These are phyloP conservation scores for Microctenopoma lineatum DNA, from an alignment of 2,797 vertebrate genomes.

Conservation along the genomic window DNA sequence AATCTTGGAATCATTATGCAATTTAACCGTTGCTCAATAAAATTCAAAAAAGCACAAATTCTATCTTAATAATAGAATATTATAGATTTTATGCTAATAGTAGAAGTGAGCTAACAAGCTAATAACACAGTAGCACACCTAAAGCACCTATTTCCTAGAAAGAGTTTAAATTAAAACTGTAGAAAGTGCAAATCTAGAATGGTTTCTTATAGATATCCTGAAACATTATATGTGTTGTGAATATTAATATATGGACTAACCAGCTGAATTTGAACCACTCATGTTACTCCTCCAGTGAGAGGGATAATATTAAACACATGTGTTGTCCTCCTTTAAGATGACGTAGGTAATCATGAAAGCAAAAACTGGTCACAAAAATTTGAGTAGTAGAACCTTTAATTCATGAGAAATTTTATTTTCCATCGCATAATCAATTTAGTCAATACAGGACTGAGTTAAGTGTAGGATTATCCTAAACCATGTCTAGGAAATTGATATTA, in stretches of 20 bases:
- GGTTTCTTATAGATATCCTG: neutral
- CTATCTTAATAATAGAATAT: slow-evolving; percentile 3
- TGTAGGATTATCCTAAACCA: neutral
- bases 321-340: neutral
- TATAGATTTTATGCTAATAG: slow-evolving; percentile 6
- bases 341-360: too few species aligned
- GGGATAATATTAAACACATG: slow-evolving; percentile 19
- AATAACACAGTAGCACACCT: slow-evolving; percentile 14
- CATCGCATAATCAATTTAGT: neutral
- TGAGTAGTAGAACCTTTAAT: neutral
- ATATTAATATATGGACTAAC: neutral
- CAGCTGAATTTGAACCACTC: neutral
- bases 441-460: neutral
- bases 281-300: neutral
- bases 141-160: slow-evolving; percentile 12
- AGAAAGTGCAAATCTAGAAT: neutral
- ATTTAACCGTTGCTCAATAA: slow-evolving; percentile 12
- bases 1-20: slow-evolving; percentile 33
- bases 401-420: neutral
- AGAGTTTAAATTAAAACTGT: neutral
- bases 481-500: slow-evolving; percentile 7
- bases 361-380: neutral
- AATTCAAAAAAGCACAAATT: slow-evolving; percentile 8
- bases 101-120: slow-evolving; percentile 11
- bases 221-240: neutral